phyloP scores from a whole-genome alignment of 2,888 invertebrate genomes.

The Diarsia rubi region DNA sequence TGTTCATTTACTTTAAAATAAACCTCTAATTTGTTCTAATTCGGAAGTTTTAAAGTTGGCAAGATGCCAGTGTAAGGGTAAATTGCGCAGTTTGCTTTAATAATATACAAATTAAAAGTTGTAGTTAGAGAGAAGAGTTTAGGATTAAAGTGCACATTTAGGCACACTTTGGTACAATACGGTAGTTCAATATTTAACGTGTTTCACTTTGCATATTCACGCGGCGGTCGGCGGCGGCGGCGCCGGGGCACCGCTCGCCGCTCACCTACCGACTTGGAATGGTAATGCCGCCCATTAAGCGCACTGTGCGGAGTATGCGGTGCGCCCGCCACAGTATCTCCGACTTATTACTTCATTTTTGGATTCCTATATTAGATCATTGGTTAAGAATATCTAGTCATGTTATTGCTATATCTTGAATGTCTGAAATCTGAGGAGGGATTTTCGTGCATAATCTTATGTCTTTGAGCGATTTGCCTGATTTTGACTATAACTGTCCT shows the following conservation, averaged over 20 bases:
- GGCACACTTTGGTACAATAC: slow-evolving; percentile 78
- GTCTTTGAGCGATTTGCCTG: not conserved
- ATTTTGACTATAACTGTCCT: not conserved
- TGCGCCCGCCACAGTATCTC: slow-evolving; percentile 67
- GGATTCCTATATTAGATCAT: slow-evolving; percentile 52
- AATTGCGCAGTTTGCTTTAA: slow-evolving; percentile 55
- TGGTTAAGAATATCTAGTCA: slow-evolving; percentile 22
- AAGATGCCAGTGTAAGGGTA: slow-evolving; percentile 44
- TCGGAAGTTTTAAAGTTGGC: slow-evolving; percentile 53
- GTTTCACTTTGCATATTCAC: slow-evolving; percentile 87
- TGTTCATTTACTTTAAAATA: slow-evolving; percentile 43
- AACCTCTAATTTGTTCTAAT: slow-evolving; percentile 50
- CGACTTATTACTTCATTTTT: slow-evolving; percentile 71
- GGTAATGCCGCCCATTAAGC: slow-evolving; percentile 84
- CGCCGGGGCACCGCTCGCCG: slow-evolving; percentile 72
- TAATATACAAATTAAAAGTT: slow-evolving; percentile 61
- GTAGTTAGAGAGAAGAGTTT: slow-evolving; percentile 47
- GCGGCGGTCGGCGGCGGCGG: slow-evolving; percentile 79
- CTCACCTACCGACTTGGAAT: slow-evolving; percentile 82
- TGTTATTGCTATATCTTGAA: not conserved
- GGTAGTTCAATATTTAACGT: slow-evolving; percentile 84
- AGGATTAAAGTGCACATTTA: slow-evolving; percentile 73
- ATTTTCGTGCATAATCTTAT: not conserved
- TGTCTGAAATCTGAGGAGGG: not conserved
- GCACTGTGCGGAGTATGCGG: slow-evolving; percentile 69